Evolutionary conservation across 2,888 invertebrate species (phyloP), one percentile per base, ranked within the genome.

Genomic region (Andrena dorsata): DNA sequence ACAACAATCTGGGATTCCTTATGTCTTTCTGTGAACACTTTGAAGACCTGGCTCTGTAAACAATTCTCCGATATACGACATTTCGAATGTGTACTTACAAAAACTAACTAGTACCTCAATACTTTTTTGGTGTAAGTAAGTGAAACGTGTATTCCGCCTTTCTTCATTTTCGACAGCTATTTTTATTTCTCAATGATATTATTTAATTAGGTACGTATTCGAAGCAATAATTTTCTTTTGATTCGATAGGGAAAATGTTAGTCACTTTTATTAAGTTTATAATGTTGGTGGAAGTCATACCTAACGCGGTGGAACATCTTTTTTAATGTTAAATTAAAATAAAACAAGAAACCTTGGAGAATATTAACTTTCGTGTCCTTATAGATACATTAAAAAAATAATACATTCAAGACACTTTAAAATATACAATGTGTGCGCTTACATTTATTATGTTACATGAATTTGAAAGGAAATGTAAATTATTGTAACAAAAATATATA

Each of bases 31-130:
- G n/a, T 8, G 51, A 30, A 49, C 58, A 30, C 23, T 20, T 10
- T 23, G 8, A 30, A 8, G 8, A 10, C 3, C 1, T 23, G 20
- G n/a, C 8, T n/a, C 20, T n/a, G 76, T 78, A 75, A 66, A 68
- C 51, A 35, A 13, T 23, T 41, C 41, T 0, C n/a, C 2, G 23
- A 51, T 30, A 47, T 41, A 23, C n/a, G 16, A 30, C 35, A 35
- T 16, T n/a, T n/a, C 66, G 66, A 81, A 76, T 66, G 73, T 49
- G 53, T 32, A 41, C 41, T 41, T 16, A 49, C 71, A 76, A 76
- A 76, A 77, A 35, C 13, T 16, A 41, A 41, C 41, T 41, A 41
- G n/a, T 4, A 16, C n/a, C 7, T 20, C 56, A 4, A 56, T 26
- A 56, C 56, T 10, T 30, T 63, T 53, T 65, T 20, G 16, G 1